phyloP scores from a whole-genome alignment of 2,888 invertebrate genomes.

The Pogonocherus hispidulus region DNA sequence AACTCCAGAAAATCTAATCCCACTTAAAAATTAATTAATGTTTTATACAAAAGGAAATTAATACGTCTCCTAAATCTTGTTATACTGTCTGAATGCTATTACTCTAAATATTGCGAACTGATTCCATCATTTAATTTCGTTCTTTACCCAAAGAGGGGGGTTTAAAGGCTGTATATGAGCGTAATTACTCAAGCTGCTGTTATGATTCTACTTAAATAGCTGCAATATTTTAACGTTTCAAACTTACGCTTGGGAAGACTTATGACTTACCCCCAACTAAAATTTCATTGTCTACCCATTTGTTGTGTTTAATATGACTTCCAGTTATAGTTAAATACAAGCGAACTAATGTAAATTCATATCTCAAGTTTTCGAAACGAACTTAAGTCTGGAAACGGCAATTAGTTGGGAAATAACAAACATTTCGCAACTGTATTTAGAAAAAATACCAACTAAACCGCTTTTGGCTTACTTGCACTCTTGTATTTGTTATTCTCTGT shows the following conservation, averaged over 20 bases:
- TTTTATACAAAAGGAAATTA: constrained; percentile 9
- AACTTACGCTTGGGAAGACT: constrained; percentile 7
- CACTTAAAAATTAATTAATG: constrained; percentile 29
- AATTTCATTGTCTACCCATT: constrained; percentile 2
- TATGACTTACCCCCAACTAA: not conserved
- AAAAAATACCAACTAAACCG: too few species aligned
- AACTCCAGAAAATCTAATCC: constrained; percentile 1
- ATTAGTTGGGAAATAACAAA: too few species aligned
- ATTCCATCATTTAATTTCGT: constrained; percentile 12
- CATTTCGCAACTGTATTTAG: too few species aligned
- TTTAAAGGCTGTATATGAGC: constrained; percentile 9
- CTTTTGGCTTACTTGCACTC: too few species aligned
- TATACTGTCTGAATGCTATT: not conserved
- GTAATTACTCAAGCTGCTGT: constrained; percentile 23
- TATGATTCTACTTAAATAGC: constrained; percentile 19
- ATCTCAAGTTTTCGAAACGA: too few species aligned
- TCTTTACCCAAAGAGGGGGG: not conserved
- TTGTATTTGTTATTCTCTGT: too few species aligned
- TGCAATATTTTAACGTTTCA: constrained; percentile 15
- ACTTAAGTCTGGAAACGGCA: too few species aligned
- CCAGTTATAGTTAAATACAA: not conserved
- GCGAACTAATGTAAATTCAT: too few species aligned
- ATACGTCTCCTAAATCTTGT: constrained; percentile 14
- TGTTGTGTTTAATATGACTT: not conserved
- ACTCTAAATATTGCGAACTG: not conserved